phyloP scores from a whole-genome alignment of 2,113 vertebrate genomes.

The Dicerorhinus sumatrensis region DNA sequence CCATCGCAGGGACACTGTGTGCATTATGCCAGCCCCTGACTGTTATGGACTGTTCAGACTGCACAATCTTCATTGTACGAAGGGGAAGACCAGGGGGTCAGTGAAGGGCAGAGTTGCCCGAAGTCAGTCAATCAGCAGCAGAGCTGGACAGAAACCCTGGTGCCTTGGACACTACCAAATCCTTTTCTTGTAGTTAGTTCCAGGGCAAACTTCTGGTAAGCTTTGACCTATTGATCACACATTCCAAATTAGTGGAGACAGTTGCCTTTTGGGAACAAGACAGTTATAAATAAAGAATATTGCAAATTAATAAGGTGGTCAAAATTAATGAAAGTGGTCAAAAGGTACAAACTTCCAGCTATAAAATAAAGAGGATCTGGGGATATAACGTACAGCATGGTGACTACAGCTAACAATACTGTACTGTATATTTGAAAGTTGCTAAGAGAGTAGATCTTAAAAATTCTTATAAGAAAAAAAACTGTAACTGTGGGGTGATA shows the following conservation, averaged over 20 bases:
- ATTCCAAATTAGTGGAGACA: neutral
- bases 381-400: neutral
- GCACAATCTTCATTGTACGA: neutral
- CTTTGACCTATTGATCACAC: neutral
- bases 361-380: neutral
- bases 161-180: neutral
- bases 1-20: neutral
- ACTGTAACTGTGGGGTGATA: neutral
- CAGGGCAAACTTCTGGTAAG: neutral
- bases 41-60: neutral
- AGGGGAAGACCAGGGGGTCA: neutral
- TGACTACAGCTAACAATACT: neutral
- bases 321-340: neutral
- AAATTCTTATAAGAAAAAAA: neutral
- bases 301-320: neutral
- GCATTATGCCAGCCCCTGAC: neutral
- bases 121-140: neutral
- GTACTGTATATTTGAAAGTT: neutral
- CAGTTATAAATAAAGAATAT: neutral
- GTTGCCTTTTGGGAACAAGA: neutral
- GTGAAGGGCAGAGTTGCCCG: neutral
- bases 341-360: neutral
- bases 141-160: neutral
- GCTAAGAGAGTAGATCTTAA: neutral
- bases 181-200: conserved; percentile 4